Evolutionary conservation across 2,797 vertebrate genomes (phyloP).

Genomic region (Coregonus suidteri): DNA sequence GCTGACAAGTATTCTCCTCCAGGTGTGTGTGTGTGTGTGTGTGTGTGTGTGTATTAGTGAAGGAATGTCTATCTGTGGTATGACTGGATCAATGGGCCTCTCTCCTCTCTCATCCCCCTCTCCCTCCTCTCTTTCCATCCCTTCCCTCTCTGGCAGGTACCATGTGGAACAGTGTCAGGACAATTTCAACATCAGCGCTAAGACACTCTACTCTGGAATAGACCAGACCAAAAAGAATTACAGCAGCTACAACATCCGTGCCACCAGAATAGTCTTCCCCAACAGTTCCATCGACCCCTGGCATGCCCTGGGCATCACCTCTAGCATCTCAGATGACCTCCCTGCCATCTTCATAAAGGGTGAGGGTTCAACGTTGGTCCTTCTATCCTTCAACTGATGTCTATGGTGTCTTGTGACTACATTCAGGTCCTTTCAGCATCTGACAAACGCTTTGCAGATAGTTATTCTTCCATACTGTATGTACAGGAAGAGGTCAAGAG

Average conservation of each 20-base stretch:
- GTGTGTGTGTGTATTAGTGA: constrained; percentile 17
- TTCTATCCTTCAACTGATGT: no score
- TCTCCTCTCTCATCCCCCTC: not conserved
- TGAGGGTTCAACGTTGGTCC: no score
- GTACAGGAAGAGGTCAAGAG: no score
- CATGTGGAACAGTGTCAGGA: constrained; percentile 26
- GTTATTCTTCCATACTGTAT: no score
- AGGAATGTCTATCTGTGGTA: not conserved
- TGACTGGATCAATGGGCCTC: not conserved
- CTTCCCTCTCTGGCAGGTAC: constrained; percentile 23
- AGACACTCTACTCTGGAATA: not conserved
- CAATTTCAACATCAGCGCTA: not conserved
- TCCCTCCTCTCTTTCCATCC: not conserved
- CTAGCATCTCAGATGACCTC: no score
- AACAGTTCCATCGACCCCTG: constrained; percentile 27
- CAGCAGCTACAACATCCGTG: constrained; percentile 8
- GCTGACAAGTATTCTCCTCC: constrained; percentile 47
- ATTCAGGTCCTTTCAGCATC: no score
- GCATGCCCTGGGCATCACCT: no score
- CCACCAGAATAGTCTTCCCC: constrained; percentile 39
- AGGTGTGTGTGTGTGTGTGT: constrained; percentile 30
- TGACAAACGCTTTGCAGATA: no score
- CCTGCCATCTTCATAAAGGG: no score
- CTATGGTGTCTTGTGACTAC: no score
- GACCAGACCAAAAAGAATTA: constrained; percentile 33